A percentile compares a stretch with the other conserved stretches of the same genome.
These are phyloP conservation scores for Brachypteracias leptosomus DNA, from an alignment of 2,113 vertebrate genomes.

Conservation along the genomic window DNA sequence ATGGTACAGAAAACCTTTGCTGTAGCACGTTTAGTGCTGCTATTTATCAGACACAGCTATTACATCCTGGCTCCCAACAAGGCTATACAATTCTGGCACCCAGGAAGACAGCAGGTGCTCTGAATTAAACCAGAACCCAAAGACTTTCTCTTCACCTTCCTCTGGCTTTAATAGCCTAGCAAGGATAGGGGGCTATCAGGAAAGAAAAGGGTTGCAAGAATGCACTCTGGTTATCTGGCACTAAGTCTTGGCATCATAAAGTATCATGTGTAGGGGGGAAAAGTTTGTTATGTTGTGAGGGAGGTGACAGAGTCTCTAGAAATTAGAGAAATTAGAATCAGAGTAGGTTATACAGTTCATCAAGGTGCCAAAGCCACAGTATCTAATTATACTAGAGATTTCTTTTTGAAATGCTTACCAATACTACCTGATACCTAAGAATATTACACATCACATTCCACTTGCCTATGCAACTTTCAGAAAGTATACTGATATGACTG, in stretches of 20 bases:
- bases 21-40: slow-evolving; percentile 66
- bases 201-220: background rate
- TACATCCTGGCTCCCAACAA: slow-evolving; percentile 61
- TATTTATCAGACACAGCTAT: slow-evolving; percentile 71
- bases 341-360: background rate
- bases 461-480: background rate
- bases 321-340: background rate
- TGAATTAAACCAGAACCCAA: slow-evolving; percentile 40
- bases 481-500: background rate
- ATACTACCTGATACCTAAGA: background rate
- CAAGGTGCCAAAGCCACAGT: background rate
- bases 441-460: accelerated
- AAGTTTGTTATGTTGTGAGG: background rate
- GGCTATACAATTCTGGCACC: slow-evolving; percentile 61
- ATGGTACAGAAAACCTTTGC: slow-evolving; percentile 66
- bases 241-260: background rate
- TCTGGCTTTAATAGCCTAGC: background rate
- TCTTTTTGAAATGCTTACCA: background rate
- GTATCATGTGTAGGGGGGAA: background rate
- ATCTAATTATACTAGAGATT: background rate
- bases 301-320: background rate
- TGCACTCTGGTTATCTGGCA: background rate
- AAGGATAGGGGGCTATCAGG: background rate
- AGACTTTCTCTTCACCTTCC: background rate
- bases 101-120: slow-evolving; percentile 54